Percentiles rank a stretch among this genome's conserved stretches.
Evolutionary conservation across 1,140 invertebrate species (phyloP).

Genomic region (Chymomyza costata): DNA sequence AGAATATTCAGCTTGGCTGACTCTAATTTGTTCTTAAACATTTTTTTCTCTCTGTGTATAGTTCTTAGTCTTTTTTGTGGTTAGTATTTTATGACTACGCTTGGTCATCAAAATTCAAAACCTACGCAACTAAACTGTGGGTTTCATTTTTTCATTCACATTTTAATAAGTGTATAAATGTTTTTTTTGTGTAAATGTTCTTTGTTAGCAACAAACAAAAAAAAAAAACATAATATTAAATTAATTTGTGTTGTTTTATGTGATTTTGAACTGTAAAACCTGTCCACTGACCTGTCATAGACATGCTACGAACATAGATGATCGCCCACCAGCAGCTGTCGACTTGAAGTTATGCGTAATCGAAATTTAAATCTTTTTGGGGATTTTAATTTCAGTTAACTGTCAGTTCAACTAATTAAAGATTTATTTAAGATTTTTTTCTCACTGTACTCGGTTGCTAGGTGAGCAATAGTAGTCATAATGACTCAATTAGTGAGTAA

Average conservation of each 20-base stretch:
- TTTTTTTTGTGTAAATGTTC: slow-evolving; percentile 62
- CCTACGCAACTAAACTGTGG: slow-evolving; percentile 54
- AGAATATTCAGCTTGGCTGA: too few species aligned
- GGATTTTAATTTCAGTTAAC: too few species aligned
- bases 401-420: too few species aligned
- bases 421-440: too few species aligned
- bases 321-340: neutral
- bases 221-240: slow-evolving; percentile 40
- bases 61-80: slow-evolving; percentile 28
- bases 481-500: too few species aligned
- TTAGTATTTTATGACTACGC: slow-evolving; percentile 15
- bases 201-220: slow-evolving; percentile 40
- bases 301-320: neutral
- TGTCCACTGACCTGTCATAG: neutral
- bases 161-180: slow-evolving; percentile 28
- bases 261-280: slow-evolving; percentile 18
- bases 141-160: slow-evolving; percentile 57
- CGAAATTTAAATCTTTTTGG: too few species aligned
- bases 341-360: neutral
- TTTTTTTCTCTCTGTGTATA: too few species aligned
- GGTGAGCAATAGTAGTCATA: too few species aligned
- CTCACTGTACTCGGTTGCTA: too few species aligned
- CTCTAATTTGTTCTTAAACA: too few species aligned
- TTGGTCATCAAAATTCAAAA: slow-evolving; percentile 63
- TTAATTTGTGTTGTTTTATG: slow-evolving; percentile 38